These are phyloP conservation scores for Semnornis frantzii DNA, from an alignment of 2,113 vertebrate genomes.

Conservation along the genomic window DNA sequence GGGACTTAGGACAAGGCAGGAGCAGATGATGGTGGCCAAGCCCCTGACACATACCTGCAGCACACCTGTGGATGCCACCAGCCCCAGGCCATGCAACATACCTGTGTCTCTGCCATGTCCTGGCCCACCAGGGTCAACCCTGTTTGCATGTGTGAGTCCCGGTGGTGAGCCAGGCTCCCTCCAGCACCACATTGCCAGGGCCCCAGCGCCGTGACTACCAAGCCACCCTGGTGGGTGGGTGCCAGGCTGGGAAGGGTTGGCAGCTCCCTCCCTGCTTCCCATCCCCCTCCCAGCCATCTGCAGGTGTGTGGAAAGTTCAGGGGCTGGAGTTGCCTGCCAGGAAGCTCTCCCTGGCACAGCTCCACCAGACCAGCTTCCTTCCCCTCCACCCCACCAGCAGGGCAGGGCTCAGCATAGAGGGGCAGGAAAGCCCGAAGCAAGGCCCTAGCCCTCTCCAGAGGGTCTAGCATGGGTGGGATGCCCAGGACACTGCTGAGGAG, in stretches of 20 bases:
- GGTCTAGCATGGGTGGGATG: accelerated
- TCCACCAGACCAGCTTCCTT: not conserved
- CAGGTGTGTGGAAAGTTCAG: not conserved
- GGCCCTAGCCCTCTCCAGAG: not conserved
- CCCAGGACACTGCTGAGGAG: not conserved
- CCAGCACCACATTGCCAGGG: not conserved
- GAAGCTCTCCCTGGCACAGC: not conserved
- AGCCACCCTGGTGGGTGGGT: not conserved
- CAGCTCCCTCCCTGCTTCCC: not conserved
- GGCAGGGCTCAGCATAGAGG: not conserved
- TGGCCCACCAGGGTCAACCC: not conserved
- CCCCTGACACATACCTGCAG: not conserved
- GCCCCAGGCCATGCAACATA: not conserved
- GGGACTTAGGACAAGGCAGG: accelerated
- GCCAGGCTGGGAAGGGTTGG: not conserved
- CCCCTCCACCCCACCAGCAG: not conserved
- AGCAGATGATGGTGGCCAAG: not conserved
- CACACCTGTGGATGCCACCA: not conserved
- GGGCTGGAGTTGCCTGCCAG: not conserved
- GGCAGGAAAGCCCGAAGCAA: not conserved
- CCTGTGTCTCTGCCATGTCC: not conserved
- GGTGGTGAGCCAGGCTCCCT: conserved; percentile 18
- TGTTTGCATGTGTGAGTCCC: not conserved
- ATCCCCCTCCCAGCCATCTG: not conserved
- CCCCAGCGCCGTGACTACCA: not conserved